These are phyloP conservation scores for Pleuronectes platessa DNA, from an alignment of 2,113 vertebrate species.

Conservation along the genomic window DNA sequence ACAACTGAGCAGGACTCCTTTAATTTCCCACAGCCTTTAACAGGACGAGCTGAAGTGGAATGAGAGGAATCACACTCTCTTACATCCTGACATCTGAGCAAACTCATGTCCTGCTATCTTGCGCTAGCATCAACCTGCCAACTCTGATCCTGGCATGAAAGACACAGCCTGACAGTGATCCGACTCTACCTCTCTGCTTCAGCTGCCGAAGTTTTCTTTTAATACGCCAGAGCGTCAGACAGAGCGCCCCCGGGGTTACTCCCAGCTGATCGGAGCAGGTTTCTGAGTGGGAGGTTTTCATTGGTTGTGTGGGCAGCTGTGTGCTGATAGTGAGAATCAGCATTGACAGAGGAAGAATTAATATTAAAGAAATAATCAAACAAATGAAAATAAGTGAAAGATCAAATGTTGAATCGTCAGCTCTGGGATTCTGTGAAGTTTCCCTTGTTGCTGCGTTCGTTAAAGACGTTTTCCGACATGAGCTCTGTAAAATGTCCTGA, in stretches of 20 bases:
- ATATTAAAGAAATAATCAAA: constrained; percentile 20
- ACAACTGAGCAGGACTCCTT: too few relatives aligned
- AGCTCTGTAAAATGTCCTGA: too few relatives aligned
- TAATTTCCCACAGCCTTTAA: constrained; percentile 3
- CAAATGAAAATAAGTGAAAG: background rate
- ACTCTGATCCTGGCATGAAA: constrained; percentile 32
- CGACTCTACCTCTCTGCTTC: too few relatives aligned
- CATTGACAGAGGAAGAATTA: constrained; percentile 8
- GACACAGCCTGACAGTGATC: background rate
- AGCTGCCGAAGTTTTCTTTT: constrained; percentile 6
- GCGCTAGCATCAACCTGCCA: constrained; percentile 40
- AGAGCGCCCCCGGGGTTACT: constrained; percentile 16
- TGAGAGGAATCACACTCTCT: constrained; percentile 30
- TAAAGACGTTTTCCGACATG: too few relatives aligned
- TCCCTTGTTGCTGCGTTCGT: constrained; percentile 1
- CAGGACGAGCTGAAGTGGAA: constrained; percentile 22
- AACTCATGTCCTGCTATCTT: constrained; percentile 15
- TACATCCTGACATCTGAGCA: constrained; percentile 27
- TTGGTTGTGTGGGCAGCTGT: constrained; percentile 37
- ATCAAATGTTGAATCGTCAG: background rate
- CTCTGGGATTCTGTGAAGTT: background rate
- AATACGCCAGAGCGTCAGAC: constrained; percentile 8
- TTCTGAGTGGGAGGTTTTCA: constrained; percentile 61
- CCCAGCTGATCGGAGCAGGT: constrained; percentile 18
- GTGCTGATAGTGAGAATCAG: constrained; percentile 34